Percentiles rank a stretch among this genome's conserved stretches.
phyloP scores from a whole-genome alignment of 1,140 invertebrate genomes.

The Lepidurus apus region DNA sequence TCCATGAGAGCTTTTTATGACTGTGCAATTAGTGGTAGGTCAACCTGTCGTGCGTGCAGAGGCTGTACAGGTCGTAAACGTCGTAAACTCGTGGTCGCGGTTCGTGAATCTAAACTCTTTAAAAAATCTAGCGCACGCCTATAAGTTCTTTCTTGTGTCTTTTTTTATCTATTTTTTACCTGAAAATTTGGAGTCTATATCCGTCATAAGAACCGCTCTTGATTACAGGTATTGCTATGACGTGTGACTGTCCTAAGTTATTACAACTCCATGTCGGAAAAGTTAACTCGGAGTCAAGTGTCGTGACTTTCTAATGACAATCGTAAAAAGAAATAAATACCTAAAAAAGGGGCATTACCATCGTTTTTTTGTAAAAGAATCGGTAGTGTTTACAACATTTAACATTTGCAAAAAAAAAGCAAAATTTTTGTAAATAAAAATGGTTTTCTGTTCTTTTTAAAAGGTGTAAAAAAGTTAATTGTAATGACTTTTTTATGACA shows the following conservation, averaged over 20 bases:
- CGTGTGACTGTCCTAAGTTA: background rate
- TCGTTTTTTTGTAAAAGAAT: too few relatives aligned
- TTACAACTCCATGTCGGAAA: background rate
- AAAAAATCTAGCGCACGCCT: background rate
- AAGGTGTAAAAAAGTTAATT: too few relatives aligned
- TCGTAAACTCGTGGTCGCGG: constrained; percentile 1
- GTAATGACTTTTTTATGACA: too few relatives aligned
- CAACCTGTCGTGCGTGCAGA: constrained; percentile 1
- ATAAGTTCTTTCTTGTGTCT: background rate
- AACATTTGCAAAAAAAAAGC: too few relatives aligned
- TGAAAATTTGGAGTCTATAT: background rate
- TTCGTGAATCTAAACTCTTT: constrained; percentile 3
- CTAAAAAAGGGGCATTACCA: too few relatives aligned
- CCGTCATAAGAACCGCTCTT: background rate
- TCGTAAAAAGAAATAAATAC: too few relatives aligned
- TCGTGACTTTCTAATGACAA: background rate
- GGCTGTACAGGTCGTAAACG: constrained; percentile 1
- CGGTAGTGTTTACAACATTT: too few relatives aligned
- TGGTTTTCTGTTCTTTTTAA: too few relatives aligned
- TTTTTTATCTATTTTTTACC: background rate
- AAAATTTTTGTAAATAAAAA: too few relatives aligned
- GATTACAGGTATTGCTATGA: background rate
- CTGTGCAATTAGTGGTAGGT: background rate
- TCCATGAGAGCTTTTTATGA: constrained; percentile 14
- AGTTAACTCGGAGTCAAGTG: background rate